These are phyloP conservation scores for Cryptoblepharus egeriae DNA, from an alignment of 2,797 vertebrate species.

Conservation along the genomic window DNA sequence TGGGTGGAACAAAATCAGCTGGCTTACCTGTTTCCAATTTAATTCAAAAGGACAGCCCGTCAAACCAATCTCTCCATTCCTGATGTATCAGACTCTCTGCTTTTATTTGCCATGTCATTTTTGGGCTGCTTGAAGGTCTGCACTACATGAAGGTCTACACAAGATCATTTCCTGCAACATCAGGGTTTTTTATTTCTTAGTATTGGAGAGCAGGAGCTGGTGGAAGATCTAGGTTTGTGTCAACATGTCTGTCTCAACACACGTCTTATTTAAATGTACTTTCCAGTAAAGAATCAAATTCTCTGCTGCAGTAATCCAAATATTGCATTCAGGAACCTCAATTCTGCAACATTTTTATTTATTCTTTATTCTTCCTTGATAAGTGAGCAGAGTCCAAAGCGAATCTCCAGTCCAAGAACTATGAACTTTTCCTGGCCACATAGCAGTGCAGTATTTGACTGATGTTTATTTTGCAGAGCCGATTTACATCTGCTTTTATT, in stretches of 20 bases:
- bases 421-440: background rate
- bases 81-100: background rate
- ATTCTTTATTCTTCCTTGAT: no score
- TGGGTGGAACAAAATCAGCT: background rate
- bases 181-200: no score
- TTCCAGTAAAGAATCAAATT: no score
- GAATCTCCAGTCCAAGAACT: no score
- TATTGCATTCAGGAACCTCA: no score
- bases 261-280: no score
- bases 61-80: background rate
- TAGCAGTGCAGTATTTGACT: background rate
- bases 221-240: no score
- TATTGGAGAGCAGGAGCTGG: no score
- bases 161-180: background rate
- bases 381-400: no score
- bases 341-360: no score
- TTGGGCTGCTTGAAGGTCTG: background rate
- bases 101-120: background rate
- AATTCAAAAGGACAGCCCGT: background rate
- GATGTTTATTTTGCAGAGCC: background rate
- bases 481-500: background rate
- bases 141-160: background rate
- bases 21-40: background rate
- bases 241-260: no score
- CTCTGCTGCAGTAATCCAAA: no score